These are phyloP conservation scores for Sylvia borin DNA, from an alignment of 2,797 vertebrate species.

Conservation along the genomic window DNA sequence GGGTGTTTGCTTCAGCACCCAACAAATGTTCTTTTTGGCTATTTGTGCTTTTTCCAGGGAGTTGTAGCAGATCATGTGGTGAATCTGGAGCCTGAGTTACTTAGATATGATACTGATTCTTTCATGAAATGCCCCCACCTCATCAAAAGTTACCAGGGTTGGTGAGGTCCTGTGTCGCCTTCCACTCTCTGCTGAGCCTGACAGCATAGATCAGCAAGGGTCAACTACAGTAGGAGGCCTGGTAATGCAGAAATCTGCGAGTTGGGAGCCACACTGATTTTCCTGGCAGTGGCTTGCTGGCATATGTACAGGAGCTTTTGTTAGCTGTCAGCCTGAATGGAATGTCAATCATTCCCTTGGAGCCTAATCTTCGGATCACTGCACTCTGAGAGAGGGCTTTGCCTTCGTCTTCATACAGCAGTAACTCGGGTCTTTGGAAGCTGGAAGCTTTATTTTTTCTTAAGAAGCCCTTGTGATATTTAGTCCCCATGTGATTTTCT, in stretches of 20 bases:
- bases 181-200: not conserved
- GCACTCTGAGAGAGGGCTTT: not conserved
- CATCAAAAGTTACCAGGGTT: not conserved
- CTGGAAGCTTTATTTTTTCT: not conserved
- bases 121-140: not conserved
- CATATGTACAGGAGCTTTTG: not conserved
- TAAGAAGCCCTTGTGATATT: not conserved
- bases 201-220: not conserved
- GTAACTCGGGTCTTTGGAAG: not conserved
- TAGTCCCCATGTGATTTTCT: not conserved
- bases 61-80: not conserved
- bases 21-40: not conserved
- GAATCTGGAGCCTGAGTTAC: not conserved
- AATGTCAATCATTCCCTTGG: not conserved
- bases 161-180: not conserved
- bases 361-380: not conserved
- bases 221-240: not conserved
- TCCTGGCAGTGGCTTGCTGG: not conserved
- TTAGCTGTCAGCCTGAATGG: not conserved
- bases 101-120: not conserved
- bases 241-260: not conserved
- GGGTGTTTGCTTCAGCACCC: not conserved
- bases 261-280: not conserved
- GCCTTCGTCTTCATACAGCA: not conserved
- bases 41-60: not conserved